Conservation (phyloP, 2,113 vertebrate species). For the Limnothrissa miodon region DNA sequence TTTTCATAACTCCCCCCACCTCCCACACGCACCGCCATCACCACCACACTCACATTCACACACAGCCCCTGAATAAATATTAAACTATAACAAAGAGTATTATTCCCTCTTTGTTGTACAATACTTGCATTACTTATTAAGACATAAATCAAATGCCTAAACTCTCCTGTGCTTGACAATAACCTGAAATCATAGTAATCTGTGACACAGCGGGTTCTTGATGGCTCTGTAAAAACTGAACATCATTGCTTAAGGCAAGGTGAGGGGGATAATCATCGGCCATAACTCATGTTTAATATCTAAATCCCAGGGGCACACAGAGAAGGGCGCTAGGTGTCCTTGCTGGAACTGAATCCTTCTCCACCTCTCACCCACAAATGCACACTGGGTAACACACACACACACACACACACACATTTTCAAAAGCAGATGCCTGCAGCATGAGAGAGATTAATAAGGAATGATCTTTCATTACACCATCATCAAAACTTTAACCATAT, state of each 20-base stretch:
- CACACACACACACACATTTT: slow-evolving; percentile 3
- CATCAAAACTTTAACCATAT: not conserved
- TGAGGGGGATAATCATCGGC: slow-evolving; percentile 80
- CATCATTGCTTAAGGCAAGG: slow-evolving; percentile 87
- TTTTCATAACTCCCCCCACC: not conserved
- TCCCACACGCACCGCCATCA: too few relatives aligned
- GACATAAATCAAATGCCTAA: slow-evolving; percentile 55
- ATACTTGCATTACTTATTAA: slow-evolving; percentile 36
- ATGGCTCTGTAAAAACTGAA: slow-evolving; percentile 77
- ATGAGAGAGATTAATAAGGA: not conserved
- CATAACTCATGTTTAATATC: slow-evolving; percentile 87
- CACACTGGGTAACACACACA: slow-evolving; percentile 40
- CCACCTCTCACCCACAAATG: slow-evolving; percentile 50
- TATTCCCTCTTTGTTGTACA: not conserved
- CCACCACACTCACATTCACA: too few relatives aligned
- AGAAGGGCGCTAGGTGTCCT: slow-evolving; percentile 69
- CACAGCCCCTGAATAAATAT: not conserved
- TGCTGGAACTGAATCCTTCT: slow-evolving; percentile 70
- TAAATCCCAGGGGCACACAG: slow-evolving; percentile 69
- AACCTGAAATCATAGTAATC: slow-evolving; percentile 74
- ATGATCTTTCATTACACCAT: slow-evolving; percentile 1
- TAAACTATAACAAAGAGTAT: not conserved
- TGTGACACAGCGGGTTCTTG: slow-evolving; percentile 82
- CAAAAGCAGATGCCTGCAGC: not conserved
- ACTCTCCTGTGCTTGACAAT: slow-evolving; percentile 52